These are phyloP conservation scores for Ornithoptera priamus DNA, from an alignment of 2,888 invertebrate species.

Conservation along the genomic window DNA sequence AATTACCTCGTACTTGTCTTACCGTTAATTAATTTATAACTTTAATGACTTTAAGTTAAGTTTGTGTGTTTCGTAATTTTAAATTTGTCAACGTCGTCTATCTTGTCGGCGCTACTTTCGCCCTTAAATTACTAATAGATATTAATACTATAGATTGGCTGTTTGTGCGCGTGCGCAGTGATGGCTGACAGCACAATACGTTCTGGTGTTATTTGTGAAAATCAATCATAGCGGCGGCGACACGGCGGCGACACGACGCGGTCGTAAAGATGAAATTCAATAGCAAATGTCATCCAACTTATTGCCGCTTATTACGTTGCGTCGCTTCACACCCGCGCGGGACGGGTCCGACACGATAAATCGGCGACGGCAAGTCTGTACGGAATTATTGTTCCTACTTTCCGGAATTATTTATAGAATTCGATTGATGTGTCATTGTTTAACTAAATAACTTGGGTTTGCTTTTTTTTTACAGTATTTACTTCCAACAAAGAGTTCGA, in stretches of 20 bases:
- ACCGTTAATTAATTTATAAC: no score
- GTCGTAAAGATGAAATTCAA: constrained; percentile 62
- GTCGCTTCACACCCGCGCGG: constrained; percentile 32
- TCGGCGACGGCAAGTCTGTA: no score
- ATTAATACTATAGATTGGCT: constrained; percentile 41
- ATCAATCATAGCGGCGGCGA: constrained; percentile 55
- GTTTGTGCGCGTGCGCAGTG: constrained; percentile 31
- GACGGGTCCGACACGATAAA: constrained; percentile 37
- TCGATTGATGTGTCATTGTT: no score
- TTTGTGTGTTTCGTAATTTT: no score
- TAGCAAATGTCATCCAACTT: constrained; percentile 54
- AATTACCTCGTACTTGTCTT: constrained; percentile 29
- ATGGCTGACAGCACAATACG: constrained; percentile 56
- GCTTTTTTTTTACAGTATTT: no score
- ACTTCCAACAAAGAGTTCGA: no score
- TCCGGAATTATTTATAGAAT: no score
- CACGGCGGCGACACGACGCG: constrained; percentile 34
- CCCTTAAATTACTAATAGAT: constrained; percentile 42
- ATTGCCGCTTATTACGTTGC: constrained; percentile 55
- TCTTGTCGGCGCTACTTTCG: constrained; percentile 24
- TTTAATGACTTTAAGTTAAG: no score
- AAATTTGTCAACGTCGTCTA: no score
- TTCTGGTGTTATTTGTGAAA: constrained; percentile 49
- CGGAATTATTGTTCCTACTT: no score
- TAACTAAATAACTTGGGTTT: no score